phyloP scores from a whole-genome alignment of 2,888 invertebrate genomes.

The Yponomeuta cagnagella region DNA sequence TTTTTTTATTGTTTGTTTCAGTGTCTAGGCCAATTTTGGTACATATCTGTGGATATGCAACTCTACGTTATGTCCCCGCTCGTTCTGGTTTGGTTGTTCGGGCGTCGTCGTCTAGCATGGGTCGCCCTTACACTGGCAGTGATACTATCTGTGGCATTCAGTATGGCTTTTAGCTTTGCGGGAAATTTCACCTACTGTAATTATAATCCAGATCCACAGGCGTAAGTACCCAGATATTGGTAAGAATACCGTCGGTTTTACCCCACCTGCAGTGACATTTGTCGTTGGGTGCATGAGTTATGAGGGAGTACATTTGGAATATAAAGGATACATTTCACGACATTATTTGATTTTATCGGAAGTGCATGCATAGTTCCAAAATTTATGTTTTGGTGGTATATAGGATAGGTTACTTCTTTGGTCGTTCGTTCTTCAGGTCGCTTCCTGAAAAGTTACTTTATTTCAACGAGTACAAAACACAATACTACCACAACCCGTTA shows the following conservation, averaged over 20 bases:
- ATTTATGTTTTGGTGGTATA: no score
- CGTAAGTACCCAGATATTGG: background rate
- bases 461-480: background rate
- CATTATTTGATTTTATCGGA: no score
- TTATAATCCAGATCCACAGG: background rate
- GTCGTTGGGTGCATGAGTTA: no score
- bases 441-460: conserved; percentile 2
- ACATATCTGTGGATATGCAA: conserved; percentile 15
- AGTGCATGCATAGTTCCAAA: no score
- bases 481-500: conserved; percentile 21
- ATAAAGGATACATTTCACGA: no score
- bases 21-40: conserved; percentile 14
- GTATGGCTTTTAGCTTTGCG: conserved; percentile 1
- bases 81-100: conserved; percentile 13
- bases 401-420: no score
- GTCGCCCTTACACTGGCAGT: background rate
- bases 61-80: conserved; percentile 9
- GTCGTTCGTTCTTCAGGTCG: no score
- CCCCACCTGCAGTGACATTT: no score
- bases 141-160: background rate
- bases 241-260: no score
- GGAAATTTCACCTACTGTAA: background rate
- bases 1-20: background rate
- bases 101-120: background rate
- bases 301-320: no score